These are phyloP conservation scores for Brassicogethes aeneus DNA, from an alignment of 2,888 invertebrate genomes.

Conservation along the genomic window DNA sequence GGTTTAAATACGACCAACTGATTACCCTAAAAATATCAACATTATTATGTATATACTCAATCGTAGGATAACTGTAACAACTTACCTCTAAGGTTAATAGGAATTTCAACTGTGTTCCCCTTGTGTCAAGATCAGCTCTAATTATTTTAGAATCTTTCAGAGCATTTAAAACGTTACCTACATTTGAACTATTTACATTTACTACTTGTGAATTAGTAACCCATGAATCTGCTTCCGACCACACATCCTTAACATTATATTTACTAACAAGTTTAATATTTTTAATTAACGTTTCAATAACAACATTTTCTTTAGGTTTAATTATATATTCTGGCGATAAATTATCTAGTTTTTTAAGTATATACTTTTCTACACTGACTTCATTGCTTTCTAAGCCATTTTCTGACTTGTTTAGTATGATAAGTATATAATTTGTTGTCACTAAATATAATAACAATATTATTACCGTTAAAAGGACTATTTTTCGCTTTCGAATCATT, in stretches of 20 bases:
- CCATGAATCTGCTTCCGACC: conserved; percentile 38
- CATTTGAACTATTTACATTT: conserved; percentile 35
- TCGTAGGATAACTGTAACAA: background rate
- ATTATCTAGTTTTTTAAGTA: conserved; percentile 20
- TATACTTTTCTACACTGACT: conserved; percentile 19
- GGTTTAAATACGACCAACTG: conserved; percentile 86
- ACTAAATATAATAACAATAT: conserved; percentile 26
- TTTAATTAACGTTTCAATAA: conserved; percentile 22
- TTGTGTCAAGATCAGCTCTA: conserved; percentile 67
- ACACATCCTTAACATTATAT: conserved; percentile 22
- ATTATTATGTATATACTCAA: background rate
- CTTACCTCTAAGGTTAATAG: conserved; percentile 63
- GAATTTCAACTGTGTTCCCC: conserved; percentile 88
- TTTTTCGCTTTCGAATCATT: conserved; percentile 29
- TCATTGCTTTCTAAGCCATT: conserved; percentile 21
- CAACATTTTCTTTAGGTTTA: conserved; percentile 13
- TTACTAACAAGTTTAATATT: conserved; percentile 12
- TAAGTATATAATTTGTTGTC: conserved; percentile 26
- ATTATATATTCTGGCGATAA: conserved; percentile 19
- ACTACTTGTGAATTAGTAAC: conserved; percentile 34
- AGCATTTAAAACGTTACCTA: conserved; percentile 58
- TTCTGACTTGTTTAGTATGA: conserved; percentile 22
- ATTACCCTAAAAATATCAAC: conserved; percentile 43
- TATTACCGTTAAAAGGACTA: conserved; percentile 21
- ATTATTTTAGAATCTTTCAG: conserved; percentile 58